These are phyloP conservation scores for Tangara arthus DNA, from an alignment of 2,797 vertebrate genomes.

Conservation along the genomic window DNA sequence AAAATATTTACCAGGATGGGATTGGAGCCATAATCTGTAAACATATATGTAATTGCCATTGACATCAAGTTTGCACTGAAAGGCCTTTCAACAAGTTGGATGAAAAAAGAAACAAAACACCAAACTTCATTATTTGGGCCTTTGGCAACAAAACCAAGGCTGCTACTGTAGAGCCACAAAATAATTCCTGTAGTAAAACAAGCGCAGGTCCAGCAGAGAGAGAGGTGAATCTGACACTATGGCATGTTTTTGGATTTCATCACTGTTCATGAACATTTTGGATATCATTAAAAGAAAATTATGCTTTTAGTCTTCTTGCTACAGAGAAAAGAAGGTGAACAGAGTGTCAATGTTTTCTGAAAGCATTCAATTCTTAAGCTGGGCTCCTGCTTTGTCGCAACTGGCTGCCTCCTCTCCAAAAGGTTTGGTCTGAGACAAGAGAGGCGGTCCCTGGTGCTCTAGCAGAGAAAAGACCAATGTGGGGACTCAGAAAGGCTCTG, in stretches of 20 bases:
- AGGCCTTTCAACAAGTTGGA: slow-evolving; percentile 21
- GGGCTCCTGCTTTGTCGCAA: not conserved
- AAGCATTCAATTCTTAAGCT: not conserved
- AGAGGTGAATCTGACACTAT: slow-evolving; percentile 21
- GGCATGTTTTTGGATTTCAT: slow-evolving; percentile 17
- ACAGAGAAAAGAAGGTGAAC: not conserved
- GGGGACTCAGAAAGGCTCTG: not conserved
- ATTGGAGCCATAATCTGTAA: not conserved
- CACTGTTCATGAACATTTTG: not conserved
- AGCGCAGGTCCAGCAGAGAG: not conserved
- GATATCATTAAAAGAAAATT: not conserved
- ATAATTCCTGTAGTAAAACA: not conserved
- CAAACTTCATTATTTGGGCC: not conserved
- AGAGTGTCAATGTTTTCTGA: fast-evolving
- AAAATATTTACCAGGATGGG: slow-evolving; percentile 25
- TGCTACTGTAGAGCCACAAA: slow-evolving; percentile 21
- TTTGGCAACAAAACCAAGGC: not conserved
- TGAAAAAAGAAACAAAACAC: not conserved
- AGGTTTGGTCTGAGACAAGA: not conserved
- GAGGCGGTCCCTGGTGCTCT: not conserved
- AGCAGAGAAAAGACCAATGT: not conserved
- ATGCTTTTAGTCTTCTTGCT: not conserved
- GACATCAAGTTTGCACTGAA: slow-evolving; percentile 9
- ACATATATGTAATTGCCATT: slow-evolving; percentile 11
- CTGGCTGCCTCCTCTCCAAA: not conserved